Percentiles rank a stretch among this genome's conserved stretches.
Evolutionary conservation across 2,113 vertebrate genomes (phyloP).

Genomic region (Corapipo altera): DNA sequence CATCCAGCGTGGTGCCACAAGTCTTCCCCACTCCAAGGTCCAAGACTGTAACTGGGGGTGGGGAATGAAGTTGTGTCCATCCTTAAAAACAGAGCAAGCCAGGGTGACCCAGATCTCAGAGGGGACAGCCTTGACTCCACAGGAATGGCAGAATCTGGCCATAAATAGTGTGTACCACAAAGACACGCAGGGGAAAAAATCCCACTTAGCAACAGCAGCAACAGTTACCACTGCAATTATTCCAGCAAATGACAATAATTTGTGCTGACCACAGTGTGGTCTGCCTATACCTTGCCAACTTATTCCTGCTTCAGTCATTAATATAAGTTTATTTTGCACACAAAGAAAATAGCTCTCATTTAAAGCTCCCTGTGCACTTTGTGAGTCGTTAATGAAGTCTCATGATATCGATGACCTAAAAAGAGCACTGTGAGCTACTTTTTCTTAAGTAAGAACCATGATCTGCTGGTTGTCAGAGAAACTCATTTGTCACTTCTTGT

Average conservation of each 20-base stretch:
- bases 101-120: neutral
- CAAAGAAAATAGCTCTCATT: slow-evolving; percentile 34
- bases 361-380: neutral
- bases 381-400: slow-evolving; percentile 33
- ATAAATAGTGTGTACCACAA: neutral
- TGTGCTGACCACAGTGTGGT: slow-evolving; percentile 39
- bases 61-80: neutral
- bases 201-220: slow-evolving; percentile 30
- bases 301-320: slow-evolving; percentile 35
- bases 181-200: neutral
- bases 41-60: neutral
- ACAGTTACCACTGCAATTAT: slow-evolving; percentile 57
- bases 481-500: slow-evolving; percentile 50
- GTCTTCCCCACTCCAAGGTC: neutral
- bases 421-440: slow-evolving; percentile 24
- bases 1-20: neutral
- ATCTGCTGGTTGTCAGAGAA: neutral
- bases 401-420: slow-evolving; percentile 20
- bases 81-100: neutral
- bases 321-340: slow-evolving; percentile 39
- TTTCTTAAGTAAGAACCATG: slow-evolving; percentile 5
- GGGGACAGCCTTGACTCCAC: neutral
- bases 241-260: slow-evolving; percentile 44
- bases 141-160: neutral
- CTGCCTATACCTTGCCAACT: slow-evolving; percentile 35